Percentiles rank a stretch among this genome's conserved stretches.
Conservation (phyloP, 30 jellyfish, hydroid and myxozoan genomes). For the Catostylus mosaicus region DNA sequence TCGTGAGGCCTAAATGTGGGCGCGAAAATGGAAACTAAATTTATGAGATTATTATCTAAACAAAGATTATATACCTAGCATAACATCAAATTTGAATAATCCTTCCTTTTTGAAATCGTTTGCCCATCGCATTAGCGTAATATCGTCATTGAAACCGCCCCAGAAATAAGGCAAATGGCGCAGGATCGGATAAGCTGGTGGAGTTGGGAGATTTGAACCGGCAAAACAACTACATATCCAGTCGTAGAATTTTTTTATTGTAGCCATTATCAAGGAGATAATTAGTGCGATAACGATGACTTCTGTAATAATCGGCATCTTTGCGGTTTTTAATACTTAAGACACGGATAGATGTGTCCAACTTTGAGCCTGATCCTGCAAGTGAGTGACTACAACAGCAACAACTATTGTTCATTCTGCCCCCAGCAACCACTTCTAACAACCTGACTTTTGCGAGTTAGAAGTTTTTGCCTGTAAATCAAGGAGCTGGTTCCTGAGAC, state of each 20-base stretch:
- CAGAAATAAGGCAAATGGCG: slow-evolving; percentile 57
- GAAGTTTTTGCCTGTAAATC: too few species aligned
- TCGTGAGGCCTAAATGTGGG: too few species aligned
- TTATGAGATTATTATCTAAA: too few species aligned
- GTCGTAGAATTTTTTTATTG: slow-evolving; percentile 17
- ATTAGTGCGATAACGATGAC: slow-evolving; percentile 24
- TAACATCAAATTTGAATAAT: slow-evolving; percentile 23
- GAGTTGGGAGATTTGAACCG: slow-evolving; percentile 35
- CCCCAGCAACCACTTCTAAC: too few species aligned
- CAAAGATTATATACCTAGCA: slow-evolving; percentile 44
- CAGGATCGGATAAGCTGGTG: slow-evolving; percentile 55
- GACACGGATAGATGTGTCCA: background rate
- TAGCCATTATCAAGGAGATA: slow-evolving; percentile 30
- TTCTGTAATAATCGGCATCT: slow-evolving; percentile 22
- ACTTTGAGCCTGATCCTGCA: too few species aligned
- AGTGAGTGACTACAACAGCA: too few species aligned
- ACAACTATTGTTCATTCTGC: too few species aligned
- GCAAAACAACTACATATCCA: background rate
- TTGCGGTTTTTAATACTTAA: background rate
- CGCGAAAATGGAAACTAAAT: too few species aligned
- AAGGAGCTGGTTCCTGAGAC: too few species aligned
- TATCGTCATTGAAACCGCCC: slow-evolving; percentile 18
- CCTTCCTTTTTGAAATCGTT: slow-evolving; percentile 46
- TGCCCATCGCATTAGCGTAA: slow-evolving; percentile 30
- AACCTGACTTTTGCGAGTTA: too few species aligned